Conservation (phyloP, 2,113 vertebrate genomes). For the Lepisosteus osseus region DNA sequence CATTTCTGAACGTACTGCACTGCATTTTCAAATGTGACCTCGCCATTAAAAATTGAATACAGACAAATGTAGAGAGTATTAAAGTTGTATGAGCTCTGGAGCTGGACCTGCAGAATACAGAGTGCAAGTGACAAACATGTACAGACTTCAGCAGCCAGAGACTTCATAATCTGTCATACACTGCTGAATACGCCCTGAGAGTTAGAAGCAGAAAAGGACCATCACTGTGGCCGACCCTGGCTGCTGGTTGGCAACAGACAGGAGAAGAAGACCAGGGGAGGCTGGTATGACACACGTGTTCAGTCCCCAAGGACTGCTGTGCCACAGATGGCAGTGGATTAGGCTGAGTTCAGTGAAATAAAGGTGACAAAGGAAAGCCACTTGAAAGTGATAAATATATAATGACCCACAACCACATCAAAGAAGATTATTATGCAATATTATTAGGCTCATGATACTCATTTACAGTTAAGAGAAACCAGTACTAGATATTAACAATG, state of each 20-base stretch:
- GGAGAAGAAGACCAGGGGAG: no score
- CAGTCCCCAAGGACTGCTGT: background rate
- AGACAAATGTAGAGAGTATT: background rate
- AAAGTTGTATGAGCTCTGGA: background rate
- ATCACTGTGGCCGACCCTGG: background rate
- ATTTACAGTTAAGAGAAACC: background rate
- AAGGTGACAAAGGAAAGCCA: background rate
- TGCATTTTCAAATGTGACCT: conserved; percentile 5
- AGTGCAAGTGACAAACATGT: background rate
- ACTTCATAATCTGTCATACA: background rate
- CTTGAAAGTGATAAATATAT: conserved; percentile 4
- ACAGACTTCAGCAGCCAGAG: background rate
- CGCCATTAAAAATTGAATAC: conserved; percentile 4
- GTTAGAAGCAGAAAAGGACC: no score
- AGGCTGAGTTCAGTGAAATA: background rate
- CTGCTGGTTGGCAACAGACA: no score
- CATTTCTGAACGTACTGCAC: background rate
- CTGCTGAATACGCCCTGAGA: no score
- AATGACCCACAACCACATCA: background rate
- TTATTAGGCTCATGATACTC: background rate
- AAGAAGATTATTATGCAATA: background rate
- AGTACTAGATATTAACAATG: no score
- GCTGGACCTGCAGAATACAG: background rate
- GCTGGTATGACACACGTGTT: no score
- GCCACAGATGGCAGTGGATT: background rate